Evolutionary conservation across 2,888 invertebrate genomes (phyloP).

Genomic region (Agriopis leucophaearia): DNA sequence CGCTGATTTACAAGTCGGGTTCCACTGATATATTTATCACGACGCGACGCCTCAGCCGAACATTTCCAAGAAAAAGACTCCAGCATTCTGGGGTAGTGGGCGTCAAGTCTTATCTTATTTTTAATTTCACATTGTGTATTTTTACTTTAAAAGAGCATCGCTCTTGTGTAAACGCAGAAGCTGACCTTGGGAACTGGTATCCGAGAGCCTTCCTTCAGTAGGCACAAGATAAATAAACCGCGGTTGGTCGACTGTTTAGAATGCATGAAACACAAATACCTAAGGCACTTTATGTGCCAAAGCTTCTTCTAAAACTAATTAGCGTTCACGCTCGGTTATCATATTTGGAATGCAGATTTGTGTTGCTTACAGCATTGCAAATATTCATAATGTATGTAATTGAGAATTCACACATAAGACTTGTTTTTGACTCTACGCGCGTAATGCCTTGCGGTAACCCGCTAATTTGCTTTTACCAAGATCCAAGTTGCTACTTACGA

Average conservation of each 20-base stretch:
- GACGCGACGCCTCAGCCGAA: slow-evolving; percentile 40
- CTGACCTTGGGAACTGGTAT: slow-evolving; percentile 62
- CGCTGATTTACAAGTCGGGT: slow-evolving; percentile 54
- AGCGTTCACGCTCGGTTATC: slow-evolving; percentile 32
- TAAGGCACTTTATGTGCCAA: slow-evolving; percentile 28
- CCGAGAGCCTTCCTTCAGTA: slow-evolving; percentile 43
- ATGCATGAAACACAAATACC: slow-evolving; percentile 41
- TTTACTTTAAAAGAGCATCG: slow-evolving; percentile 63
- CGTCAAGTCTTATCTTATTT: slow-evolving; percentile 53
- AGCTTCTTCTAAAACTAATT: slow-evolving; percentile 36
- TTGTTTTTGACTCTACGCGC: neutral
- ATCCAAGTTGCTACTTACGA: neutral
- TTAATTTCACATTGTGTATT: slow-evolving; percentile 61
- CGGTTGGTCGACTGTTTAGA: slow-evolving; percentile 40
- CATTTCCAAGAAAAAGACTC: slow-evolving; percentile 53
- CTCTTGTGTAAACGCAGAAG: slow-evolving; percentile 59
- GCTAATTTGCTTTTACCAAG: neutral
- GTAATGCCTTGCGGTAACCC: neutral
- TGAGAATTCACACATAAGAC: neutral
- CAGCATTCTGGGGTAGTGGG: slow-evolving; percentile 43
- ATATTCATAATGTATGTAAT: slow-evolving; percentile 6
- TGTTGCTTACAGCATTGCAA: slow-evolving; percentile 23
- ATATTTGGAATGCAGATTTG: slow-evolving; percentile 35
- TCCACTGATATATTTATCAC: slow-evolving; percentile 56
- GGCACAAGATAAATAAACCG: slow-evolving; percentile 38